Evolutionary conservation across 2,888 invertebrate species (phyloP), one percentile per base, ranked within the genome.

Genomic region (Ichneumon xanthorius): DNA sequence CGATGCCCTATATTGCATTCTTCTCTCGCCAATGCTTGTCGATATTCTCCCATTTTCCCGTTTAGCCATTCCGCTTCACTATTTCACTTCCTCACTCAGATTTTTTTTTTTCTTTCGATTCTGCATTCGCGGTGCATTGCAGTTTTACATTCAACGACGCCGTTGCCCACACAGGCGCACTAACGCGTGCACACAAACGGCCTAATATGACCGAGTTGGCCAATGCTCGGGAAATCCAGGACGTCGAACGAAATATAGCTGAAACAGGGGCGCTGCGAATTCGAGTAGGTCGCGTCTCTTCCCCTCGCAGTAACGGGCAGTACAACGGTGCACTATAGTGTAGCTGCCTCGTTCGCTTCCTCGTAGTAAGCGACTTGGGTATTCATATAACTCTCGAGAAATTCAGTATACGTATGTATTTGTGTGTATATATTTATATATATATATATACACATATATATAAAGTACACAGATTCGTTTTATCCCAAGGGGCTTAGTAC

Each of bases 1-100:
- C 67, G 48, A 58, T 82, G 48, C 65, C 45, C 71, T 70, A 40
- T 58, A 45, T 53, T 53, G 70, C 70, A 55, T 61, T 53, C 11
- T 58, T 76, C 22, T 30, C 22, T 14, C 53, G 26, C 22, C 81
- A 63, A 81, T 73, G 33, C 73, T 78, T 78, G 77, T 81, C 84
- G 84, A 84, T 78, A 75, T 75, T 73, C 77, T 30, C 58, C 68
- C 73, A 68, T 58, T 70, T 73, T 76, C 11, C 40, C 55, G 48
- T 53, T 81, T 55, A 53, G 61, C 50, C 68, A 53, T 67, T 9
- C 72, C 65, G 53, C 58, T 11, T 37, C 40, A 9, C 45, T 16
- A 6, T 50, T 19, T 14, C 50, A 16, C 16, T 26, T 55, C 53
- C 22, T n/a, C 73, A 14, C 45, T 45, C 45, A 11, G 14, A 26